Base-by-base conservation (phyloP, 2,797 vertebrate genomes). In the Semotilus atromaculatus region DNA sequence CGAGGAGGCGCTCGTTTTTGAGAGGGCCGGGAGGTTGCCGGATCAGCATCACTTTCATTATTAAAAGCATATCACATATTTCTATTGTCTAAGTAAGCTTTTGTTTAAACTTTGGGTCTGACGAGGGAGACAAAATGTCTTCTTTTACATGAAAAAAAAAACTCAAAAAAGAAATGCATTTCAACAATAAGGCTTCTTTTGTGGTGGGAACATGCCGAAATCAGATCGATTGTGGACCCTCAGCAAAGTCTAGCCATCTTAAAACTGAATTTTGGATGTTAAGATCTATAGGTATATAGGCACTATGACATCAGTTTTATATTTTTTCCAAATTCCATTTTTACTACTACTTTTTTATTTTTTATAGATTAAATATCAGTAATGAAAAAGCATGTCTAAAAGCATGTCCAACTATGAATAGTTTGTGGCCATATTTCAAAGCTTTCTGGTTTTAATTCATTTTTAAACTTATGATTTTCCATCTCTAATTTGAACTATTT, bases 1-100 rank as follows among this genome's bases (percentile, higher is more conserved):
- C 11, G 60, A 60, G 78, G 40, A 83, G 13, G 53, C n/a, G 68
- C 84, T 68, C 11, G 67, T 62, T 60, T 78, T 79, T 83, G 43
- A 87, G 72, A 64, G 68, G 7, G 48, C 29, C 36, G n/a, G 40
- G 40, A 62, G 60, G 14, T 34, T 58, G 10, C 19, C 60, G 67
- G 53, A 2, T 79, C 13, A 74, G n/a, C 34, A 72, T 48, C 29
- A 4, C 38, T 43, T 79, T 79, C 7, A 43, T 29, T n/a, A n/a
- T 40, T 18, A 62, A 78, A 76, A n/a, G 11, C 29, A 36, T 38
- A 68, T 58, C 55, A n/a, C 55, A n/a, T 55, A 23, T 55, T 55
- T 55, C 1, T 21, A 21, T 73, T 31, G 26, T 48, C 43, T 48
- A 72, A 8, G 45, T 18, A 45, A 29, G 16, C 23, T 75, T 55